phyloP scores from a whole-genome alignment of 2,797 vertebrate species.

The Parauchenoglanis ngamensis region DNA sequence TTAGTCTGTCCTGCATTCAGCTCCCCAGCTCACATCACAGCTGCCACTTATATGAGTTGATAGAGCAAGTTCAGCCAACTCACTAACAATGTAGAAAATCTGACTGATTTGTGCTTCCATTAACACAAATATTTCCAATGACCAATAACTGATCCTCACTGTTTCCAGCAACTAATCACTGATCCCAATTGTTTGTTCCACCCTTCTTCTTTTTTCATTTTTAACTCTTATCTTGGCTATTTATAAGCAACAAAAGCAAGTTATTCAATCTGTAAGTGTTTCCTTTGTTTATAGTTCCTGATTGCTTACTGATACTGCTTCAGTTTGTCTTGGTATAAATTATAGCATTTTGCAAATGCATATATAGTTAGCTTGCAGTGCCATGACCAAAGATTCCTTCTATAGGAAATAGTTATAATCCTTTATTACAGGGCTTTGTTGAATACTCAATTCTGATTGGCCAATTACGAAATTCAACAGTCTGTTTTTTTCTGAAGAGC shows the following conservation, averaged over 20 bases:
- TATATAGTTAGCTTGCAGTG: not conserved
- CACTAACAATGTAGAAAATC: not conserved
- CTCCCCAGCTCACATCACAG: not conserved
- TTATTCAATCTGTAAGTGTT: not conserved
- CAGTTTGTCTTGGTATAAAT: not conserved
- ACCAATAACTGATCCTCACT: not conserved
- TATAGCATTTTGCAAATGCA: not conserved
- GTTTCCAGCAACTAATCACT: not conserved
- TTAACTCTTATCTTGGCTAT: not conserved
- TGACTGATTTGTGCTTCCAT: not conserved
- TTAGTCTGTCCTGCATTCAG: not conserved
- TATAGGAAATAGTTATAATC: not conserved
- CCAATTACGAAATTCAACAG: too few relatives aligned
- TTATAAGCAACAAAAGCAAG: not conserved
- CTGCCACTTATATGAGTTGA: not conserved
- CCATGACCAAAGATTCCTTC: not conserved
- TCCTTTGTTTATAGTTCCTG: not conserved
- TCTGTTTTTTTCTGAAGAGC: too few relatives aligned
- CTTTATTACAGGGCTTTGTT: not conserved
- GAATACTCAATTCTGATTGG: too few relatives aligned
- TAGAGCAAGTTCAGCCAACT: not conserved
- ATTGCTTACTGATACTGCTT: not conserved
- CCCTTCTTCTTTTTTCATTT: not conserved
- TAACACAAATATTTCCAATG: not conserved
- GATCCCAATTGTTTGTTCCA: not conserved